Percentiles rank a stretch among this genome's conserved stretches.
Conservation (phyloP, 2,113 vertebrate species). For the Micronycteris hirsuta region DNA sequence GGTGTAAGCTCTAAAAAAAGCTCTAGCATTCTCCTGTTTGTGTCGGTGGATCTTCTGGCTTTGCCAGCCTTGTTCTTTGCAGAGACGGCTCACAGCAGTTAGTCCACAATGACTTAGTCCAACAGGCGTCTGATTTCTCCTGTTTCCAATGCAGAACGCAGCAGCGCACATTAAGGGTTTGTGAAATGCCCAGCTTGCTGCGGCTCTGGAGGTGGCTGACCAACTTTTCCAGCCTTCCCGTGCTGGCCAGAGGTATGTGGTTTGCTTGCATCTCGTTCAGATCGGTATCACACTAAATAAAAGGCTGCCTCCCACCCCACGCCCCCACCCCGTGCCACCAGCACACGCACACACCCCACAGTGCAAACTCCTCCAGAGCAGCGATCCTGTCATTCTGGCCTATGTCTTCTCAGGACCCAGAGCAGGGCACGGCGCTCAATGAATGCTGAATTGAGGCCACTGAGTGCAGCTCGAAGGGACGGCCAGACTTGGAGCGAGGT, state of each 20-base stretch:
- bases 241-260: constrained; percentile 31
- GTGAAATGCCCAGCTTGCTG: not conserved
- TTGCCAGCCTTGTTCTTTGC: constrained; percentile 6
- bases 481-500: not conserved
- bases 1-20: not conserved
- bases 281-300: constrained; percentile 46
- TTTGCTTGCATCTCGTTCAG: constrained; percentile 55
- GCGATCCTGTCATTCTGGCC: not conserved
- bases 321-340: not conserved
- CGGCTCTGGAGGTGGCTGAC: not conserved
- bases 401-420: not conserved
- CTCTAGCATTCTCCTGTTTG: not conserved
- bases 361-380: not conserved
- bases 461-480: not conserved
- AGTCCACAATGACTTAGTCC: not conserved
- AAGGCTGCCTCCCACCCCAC: not conserved
- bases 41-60: constrained; percentile 19
- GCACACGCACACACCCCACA: not conserved
- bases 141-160: not conserved
- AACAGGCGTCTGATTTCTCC: not conserved
- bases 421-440: not conserved
- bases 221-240: constrained; percentile 45
- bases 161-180: not conserved
- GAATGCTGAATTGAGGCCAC: not conserved
- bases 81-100: not conserved